These are phyloP conservation scores for Hypothenemus hampei DNA, from an alignment of 1,140 invertebrate genomes.

Conservation along the genomic window DNA sequence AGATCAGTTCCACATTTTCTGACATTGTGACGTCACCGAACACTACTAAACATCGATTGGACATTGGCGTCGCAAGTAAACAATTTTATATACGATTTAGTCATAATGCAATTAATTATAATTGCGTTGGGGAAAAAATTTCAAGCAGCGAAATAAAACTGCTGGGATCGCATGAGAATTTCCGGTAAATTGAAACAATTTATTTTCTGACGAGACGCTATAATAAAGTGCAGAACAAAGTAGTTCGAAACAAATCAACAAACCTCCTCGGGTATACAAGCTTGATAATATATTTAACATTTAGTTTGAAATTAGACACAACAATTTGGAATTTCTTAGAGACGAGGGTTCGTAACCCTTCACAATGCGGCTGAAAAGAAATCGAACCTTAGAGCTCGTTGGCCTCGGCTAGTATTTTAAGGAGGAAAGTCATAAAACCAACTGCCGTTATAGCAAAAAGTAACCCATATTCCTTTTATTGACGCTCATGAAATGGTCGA, in stretches of 20 bases:
- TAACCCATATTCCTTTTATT: conserved; percentile 19
- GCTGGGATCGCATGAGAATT: conserved; percentile 2
- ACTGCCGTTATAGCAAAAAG: conserved; percentile 14
- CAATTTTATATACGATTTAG: neutral
- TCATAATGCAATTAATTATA: conserved; percentile 5
- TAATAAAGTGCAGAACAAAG: conserved; percentile 8
- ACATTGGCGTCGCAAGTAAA: conserved; percentile 1
- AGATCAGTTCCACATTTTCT: conserved; percentile 18
- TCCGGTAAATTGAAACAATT: conserved; percentile 11
- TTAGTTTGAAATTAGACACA: neutral
- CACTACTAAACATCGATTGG: conserved; percentile 18
- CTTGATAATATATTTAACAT: neutral
- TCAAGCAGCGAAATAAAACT: conserved; percentile 1
- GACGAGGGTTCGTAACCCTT: neutral
- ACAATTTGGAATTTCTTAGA: neutral
- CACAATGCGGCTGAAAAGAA: conserved; percentile 14
- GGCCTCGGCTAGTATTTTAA: conserved; percentile 9
- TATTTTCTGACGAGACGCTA: conserved; percentile 1
- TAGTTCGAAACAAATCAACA: conserved; percentile 6
- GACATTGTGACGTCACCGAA: conserved; percentile 19
- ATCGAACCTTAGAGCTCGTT: neutral
- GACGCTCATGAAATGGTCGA: conserved; percentile 16
- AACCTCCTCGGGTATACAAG: neutral
- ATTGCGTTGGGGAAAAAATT: neutral
- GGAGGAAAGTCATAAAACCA: conserved; percentile 18